phyloP scores from a whole-genome alignment of 1,140 invertebrate species.

The Eriosoma lanigerum region DNA sequence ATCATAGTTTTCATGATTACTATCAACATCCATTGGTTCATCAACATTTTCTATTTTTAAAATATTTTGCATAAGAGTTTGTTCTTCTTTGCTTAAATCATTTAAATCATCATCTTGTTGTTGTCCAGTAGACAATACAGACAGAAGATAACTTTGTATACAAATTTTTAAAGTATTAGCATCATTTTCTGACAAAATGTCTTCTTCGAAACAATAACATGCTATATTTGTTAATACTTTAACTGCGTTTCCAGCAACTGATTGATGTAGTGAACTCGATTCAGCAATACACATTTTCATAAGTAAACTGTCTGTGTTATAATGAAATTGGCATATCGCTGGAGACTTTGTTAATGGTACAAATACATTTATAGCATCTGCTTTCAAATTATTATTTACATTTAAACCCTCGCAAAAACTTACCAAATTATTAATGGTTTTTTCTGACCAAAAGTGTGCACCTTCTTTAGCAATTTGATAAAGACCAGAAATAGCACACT shows the following conservation, averaged over 20 bases:
- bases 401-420: background rate
- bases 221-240: constrained; percentile 68
- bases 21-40: constrained; percentile 24
- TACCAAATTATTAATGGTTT: constrained; percentile 66
- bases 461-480: constrained; percentile 72
- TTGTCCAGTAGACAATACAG: background rate
- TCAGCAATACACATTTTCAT: constrained; percentile 62
- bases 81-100: constrained; percentile 2
- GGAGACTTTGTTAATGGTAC: constrained; percentile 62
- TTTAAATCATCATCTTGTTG: background rate
- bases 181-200: constrained; percentile 26
- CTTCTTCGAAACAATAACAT: constrained; percentile 64
- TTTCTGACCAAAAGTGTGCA: constrained; percentile 79
- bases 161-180: background rate
- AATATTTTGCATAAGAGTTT: background rate
- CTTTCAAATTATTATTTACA: constrained; percentile 57
- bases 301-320: constrained; percentile 61
- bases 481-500: constrained; percentile 73
- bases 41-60: background rate
- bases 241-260: constrained; percentile 69
- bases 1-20: background rate
- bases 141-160: constrained; percentile 42
- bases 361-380: constrained; percentile 59
- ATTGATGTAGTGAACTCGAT: constrained; percentile 66
- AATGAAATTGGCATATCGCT: constrained; percentile 62